phyloP scores from a whole-genome alignment of 2,113 vertebrate genomes.

The Odocoileus hemionus region DNA sequence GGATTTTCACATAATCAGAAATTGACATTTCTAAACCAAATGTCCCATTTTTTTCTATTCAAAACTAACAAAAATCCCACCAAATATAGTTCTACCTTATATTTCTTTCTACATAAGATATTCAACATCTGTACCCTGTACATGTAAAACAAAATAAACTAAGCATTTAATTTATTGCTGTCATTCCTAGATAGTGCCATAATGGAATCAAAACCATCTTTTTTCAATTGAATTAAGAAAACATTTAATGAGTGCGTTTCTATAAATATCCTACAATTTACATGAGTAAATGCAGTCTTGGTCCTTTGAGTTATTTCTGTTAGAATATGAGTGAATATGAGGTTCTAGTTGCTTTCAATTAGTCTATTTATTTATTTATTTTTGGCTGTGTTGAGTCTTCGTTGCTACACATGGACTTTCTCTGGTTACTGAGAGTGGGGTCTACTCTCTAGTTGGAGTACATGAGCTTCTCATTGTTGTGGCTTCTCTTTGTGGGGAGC shows the following conservation, averaged over 20 bases:
- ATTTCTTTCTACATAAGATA: not conserved
- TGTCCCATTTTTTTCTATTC: not conserved
- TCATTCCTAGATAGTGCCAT: not conserved
- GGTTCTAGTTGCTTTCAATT: not conserved
- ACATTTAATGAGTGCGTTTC: not conserved
- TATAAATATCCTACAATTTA: not conserved
- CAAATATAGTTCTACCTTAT: not conserved
- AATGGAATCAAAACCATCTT: not conserved
- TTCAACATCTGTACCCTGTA: not conserved
- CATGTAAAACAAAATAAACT: not conserved
- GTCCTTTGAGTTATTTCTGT: not conserved
- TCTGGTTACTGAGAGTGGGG: not conserved
- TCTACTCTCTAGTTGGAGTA: not conserved
- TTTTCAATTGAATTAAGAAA: not conserved
- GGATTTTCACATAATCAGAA: not conserved
- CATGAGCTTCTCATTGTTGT: not conserved
- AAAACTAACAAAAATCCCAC: not conserved
- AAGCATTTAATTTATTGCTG: not conserved
- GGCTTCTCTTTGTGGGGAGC: not conserved
- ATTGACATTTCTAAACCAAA: slow-evolving; percentile 19
- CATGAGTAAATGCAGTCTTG: not conserved
- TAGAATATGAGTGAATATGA: not conserved
- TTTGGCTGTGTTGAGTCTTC: not conserved
- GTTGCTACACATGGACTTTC: not conserved
- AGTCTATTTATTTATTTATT: not conserved